These are phyloP conservation scores for Hoplodrina ambigua DNA, from an alignment of 2,888 invertebrate genomes.

Conservation along the genomic window DNA sequence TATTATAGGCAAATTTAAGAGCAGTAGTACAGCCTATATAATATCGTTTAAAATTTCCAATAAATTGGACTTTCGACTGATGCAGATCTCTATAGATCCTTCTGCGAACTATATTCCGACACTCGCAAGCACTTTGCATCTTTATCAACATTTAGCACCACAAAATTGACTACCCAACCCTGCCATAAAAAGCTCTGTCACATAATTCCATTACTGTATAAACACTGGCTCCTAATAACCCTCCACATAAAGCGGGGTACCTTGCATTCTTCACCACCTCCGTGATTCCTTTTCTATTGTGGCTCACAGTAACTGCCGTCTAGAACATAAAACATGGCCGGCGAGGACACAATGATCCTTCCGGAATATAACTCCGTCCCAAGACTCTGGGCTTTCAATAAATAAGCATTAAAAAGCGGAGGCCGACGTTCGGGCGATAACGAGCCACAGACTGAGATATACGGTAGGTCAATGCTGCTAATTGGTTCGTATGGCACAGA, in stretches of 20 bases:
- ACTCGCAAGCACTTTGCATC: neutral
- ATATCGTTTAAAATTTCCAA: too few relatives aligned
- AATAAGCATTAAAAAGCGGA: conserved; percentile 87
- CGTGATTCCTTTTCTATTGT: conserved; percentile 62
- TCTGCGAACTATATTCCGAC: too few relatives aligned
- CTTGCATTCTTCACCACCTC: conserved; percentile 55
- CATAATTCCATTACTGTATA: conserved; percentile 46
- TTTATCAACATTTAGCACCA: conserved; percentile 7
- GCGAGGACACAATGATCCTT: conserved; percentile 85
- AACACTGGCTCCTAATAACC: conserved; percentile 37
- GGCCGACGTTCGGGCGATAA: conserved; percentile 77
- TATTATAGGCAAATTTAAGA: too few relatives aligned
- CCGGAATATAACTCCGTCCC: conserved; percentile 76
- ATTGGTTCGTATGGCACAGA: conserved; percentile 56
- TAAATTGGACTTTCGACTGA: too few relatives aligned
- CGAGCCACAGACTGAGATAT: conserved; percentile 70
- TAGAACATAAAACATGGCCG: conserved; percentile 75
- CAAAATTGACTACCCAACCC: conserved; percentile 1
- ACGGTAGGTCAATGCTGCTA: conserved; percentile 50
- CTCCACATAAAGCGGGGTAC: conserved; percentile 39
- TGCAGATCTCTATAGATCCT: too few relatives aligned
- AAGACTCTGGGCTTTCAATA: conserved; percentile 80
- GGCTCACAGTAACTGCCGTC: conserved; percentile 61
- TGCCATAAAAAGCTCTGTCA: conserved; percentile 21
- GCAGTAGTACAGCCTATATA: too few relatives aligned